phyloP scores from a whole-genome alignment of 2,797 vertebrate genomes.

The Sebastes hubbsi region DNA sequence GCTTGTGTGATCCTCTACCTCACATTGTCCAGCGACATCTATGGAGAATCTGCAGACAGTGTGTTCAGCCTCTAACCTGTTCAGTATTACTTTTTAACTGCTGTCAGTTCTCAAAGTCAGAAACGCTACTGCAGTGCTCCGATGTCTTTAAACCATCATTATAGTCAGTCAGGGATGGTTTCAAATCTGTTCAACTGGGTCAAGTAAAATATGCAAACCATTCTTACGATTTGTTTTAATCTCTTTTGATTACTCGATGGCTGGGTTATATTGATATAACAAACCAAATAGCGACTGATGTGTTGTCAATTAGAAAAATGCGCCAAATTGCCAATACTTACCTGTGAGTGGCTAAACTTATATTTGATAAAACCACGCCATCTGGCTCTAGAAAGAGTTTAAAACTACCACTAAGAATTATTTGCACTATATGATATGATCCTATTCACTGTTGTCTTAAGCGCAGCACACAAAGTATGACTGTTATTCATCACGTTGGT shows the following conservation, averaged over 20 bases:
- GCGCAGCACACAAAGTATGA: conserved; percentile 51
- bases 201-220: conserved; percentile 38
- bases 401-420: conserved; percentile 40
- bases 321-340: background rate
- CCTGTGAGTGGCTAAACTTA: background rate
- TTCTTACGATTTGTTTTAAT: conserved; percentile 44
- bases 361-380: background rate
- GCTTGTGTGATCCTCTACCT: conserved; percentile 84
- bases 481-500: conserved; percentile 60
- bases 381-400: conserved; percentile 6
- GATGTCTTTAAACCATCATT: conserved; percentile 40
- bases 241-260: background rate
- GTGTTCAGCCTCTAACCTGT: conserved; percentile 55
- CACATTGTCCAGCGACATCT: conserved; percentile 72
- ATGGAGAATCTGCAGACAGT: conserved; percentile 56
- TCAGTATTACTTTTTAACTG: conserved; percentile 71
- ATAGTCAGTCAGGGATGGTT: conserved; percentile 15
- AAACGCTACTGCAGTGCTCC: conserved; percentile 48
- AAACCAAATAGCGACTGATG: conserved; percentile 11
- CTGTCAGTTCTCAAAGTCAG: conserved; percentile 51
- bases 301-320: background rate
- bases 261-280: background rate
- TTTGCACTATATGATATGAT: conserved; percentile 38
- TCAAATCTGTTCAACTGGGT: conserved; percentile 24
- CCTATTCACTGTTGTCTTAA: conserved; percentile 70